Evolutionary conservation across 2,113 vertebrate genomes (phyloP).

Genomic region (Menidia beryllina): DNA sequence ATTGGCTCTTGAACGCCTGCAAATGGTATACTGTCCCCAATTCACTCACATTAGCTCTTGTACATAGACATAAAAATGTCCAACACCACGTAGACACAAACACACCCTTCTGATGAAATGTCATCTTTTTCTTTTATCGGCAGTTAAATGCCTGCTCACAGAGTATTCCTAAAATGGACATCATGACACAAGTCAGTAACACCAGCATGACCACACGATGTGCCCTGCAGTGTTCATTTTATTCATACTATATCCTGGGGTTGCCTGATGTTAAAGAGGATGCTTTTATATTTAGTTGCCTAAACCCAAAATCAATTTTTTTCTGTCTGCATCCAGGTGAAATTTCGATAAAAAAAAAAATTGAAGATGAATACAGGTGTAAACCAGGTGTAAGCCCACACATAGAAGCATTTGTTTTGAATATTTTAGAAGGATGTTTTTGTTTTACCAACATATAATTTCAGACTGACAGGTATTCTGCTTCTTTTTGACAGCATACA

Average conservation of each 20-base stretch:
- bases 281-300: too few relatives aligned
- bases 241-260: neutral
- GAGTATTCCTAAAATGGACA: conserved; percentile 36
- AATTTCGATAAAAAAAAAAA: too few relatives aligned
- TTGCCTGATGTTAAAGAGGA: neutral
- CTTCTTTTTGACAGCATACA: conserved; percentile 10
- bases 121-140: conserved; percentile 46
- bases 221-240: neutral
- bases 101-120: conserved; percentile 46
- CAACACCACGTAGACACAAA: neutral
- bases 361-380: neutral
- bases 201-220: neutral
- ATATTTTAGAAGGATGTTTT: conserved; percentile 2
- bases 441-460: neutral
- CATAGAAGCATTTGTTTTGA: conserved; percentile 7
- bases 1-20: conserved; percentile 67
- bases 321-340: too few relatives aligned
- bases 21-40: conserved; percentile 66
- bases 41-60: conserved; percentile 38
- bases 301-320: neutral
- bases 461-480: conserved; percentile 10
- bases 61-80: conserved; percentile 26
- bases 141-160: conserved; percentile 37
- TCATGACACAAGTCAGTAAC: conserved; percentile 10
- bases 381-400: neutral